Percentiles rank a stretch among this genome's conserved stretches.
Evolutionary conservation across 2,888 invertebrate genomes (phyloP).

Genomic region (Heteromurus nitidus): DNA sequence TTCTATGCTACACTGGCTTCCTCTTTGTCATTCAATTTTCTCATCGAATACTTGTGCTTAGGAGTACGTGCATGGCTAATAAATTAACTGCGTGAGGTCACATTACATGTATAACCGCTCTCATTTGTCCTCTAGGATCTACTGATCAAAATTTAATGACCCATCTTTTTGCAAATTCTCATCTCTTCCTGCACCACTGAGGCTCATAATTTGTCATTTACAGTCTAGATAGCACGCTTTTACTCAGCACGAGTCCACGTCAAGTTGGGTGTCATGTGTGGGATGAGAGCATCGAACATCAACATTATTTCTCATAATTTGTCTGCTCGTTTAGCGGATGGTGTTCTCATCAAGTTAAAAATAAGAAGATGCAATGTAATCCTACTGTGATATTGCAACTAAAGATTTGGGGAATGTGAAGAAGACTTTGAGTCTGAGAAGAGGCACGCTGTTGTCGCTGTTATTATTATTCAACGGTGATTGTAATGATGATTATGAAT

Average conservation of each 20-base stretch:
- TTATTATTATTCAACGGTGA: slow-evolving; percentile 21
- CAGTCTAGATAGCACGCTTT: background rate
- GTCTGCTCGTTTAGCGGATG: too few relatives aligned
- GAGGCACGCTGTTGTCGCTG: background rate
- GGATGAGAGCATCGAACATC: too few relatives aligned
- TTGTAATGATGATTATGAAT: slow-evolving; percentile 22
- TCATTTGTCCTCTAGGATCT: background rate
- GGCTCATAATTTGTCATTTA: slow-evolving; percentile 13
- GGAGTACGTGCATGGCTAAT: too few relatives aligned
- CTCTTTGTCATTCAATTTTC: too few relatives aligned
- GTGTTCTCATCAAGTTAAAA: too few relatives aligned
- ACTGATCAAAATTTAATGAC: slow-evolving; percentile 19
- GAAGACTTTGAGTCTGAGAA: slow-evolving; percentile 13
- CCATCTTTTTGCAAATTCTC: slow-evolving; percentile 13
- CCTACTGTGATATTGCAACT: too few relatives aligned
- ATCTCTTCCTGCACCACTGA: background rate
- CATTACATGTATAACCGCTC: background rate
- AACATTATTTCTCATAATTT: too few relatives aligned
- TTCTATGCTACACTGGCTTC: too few relatives aligned
- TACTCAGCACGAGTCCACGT: slow-evolving; percentile 8
- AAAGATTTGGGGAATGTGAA: too few relatives aligned
- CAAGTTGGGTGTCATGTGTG: background rate
- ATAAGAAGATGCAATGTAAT: slow-evolving; percentile 1
- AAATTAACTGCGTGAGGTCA: slow-evolving; percentile 14
- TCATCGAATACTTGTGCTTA: too few relatives aligned